Base-by-base conservation (phyloP, 2,113 vertebrate species). In the Acanthochromis polyacanthus region DNA sequence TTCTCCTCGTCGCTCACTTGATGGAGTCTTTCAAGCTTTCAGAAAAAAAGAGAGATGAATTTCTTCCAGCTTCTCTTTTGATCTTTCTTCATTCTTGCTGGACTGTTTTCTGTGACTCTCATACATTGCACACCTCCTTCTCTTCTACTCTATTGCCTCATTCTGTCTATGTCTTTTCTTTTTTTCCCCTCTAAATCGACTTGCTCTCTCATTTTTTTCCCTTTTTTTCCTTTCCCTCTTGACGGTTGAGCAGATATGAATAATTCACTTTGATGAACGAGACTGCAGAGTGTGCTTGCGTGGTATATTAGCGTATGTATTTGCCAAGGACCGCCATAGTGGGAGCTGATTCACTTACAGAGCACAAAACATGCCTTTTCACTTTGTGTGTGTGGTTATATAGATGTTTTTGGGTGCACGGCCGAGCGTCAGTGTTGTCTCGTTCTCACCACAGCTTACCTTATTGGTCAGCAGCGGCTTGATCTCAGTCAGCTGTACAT, bases 401-500 rank as follows among this genome's bases (percentile, higher is more conserved):
- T 40, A 56, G 23, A 22, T n/a, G 28, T 5, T 62, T 58, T 61
- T 9, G 6, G 16, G 17, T 28, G 43, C n/a, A n/a, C 51, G 51
- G 65, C 17, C 20, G 20, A 19, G 6, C 25, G 46, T 15, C 25
- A 56, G 66, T 22, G 17, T 3, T 0, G 1, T 12, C 36, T 30
- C 22, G 55, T 53, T 67, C 48, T 40, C 25, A 2, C 23, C 23
- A 32, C 12, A 10, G 23, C 75, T 95, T 94, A 99, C 97, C 97
- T 98, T 98, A 79, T 96, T 96, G 67, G 96, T 98, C 90, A 99
- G 95, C 77, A 99, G 96, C 0, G 97, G 97, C 86, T 98, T 99
- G 94, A 99, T 98, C 91, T 99, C 97, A 74, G 97, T 99, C 90
- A 99, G 80, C 89, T 99, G 97, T 86, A 99, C 97, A 75, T 99